A percentile compares a stretch with the other conserved stretches of the same genome.
phyloP scores from a whole-genome alignment of 1,140 invertebrate genomes.

The Tribolium madens region DNA sequence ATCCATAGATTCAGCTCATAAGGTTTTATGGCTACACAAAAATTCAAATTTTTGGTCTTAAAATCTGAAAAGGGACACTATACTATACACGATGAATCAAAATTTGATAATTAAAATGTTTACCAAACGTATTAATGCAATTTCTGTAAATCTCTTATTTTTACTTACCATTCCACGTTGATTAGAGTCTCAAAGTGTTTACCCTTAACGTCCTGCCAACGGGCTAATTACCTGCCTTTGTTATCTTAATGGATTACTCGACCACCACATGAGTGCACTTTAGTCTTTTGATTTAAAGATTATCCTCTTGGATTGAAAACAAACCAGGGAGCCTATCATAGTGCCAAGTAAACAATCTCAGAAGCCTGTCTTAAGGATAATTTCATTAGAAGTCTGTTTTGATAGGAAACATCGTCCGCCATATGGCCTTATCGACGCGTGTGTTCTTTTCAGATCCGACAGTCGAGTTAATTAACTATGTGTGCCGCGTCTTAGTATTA shows the following conservation, averaged over 20 bases:
- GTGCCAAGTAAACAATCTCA: slow-evolving; percentile 12
- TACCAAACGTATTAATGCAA: too few species aligned
- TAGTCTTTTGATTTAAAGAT: neutral
- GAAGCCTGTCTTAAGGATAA: slow-evolving; percentile 2
- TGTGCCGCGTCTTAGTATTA: neutral
- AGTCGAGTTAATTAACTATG: slow-evolving; percentile 30
- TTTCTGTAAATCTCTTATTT: too few species aligned
- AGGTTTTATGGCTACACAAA: too few species aligned
- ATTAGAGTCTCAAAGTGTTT: too few species aligned
- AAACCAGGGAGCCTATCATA: neutral
- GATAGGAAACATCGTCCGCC: neutral
- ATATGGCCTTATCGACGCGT: slow-evolving; percentile 6
- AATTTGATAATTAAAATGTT: too few species aligned
- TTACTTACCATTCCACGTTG: too few species aligned
- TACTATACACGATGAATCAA: too few species aligned
- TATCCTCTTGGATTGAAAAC: neutral
- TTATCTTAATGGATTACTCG: neutral
- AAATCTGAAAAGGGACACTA: too few species aligned
- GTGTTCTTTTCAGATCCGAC: neutral
- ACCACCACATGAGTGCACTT: neutral
- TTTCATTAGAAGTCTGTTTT: slow-evolving; percentile 11
- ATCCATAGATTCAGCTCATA: too few species aligned
- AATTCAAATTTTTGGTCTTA: too few species aligned
- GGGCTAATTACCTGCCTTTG: neutral
- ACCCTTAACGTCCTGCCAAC: too few species aligned